Percentiles rank a stretch among this genome's conserved stretches.
phyloP scores from a whole-genome alignment of 2,888 invertebrate species.

The Acleris holmiana region DNA sequence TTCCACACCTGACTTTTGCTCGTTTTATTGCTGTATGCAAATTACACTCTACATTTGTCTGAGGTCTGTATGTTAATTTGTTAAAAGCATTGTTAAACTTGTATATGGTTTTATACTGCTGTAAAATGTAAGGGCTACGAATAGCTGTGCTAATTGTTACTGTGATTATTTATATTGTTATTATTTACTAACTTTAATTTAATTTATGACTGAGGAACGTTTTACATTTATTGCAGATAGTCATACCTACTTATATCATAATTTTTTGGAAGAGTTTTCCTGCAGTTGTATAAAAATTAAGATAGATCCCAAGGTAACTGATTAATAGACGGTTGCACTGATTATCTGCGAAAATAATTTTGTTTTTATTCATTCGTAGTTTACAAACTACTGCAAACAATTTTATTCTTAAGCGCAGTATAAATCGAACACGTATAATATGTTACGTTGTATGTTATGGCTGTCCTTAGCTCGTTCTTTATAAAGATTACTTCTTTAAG shows the following conservation, averaged over 20 bases:
- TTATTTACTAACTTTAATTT: no score
- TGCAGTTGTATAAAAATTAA: no score
- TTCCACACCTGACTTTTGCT: constrained; percentile 59
- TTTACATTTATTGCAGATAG: no score
- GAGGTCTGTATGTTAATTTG: constrained; percentile 36
- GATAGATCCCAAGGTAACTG: no score
- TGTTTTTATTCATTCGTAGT: no score
- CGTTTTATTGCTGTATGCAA: constrained; percentile 56
- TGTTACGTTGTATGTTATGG: not conserved
- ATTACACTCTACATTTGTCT: constrained; percentile 49
- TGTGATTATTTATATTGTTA: constrained; percentile 16
- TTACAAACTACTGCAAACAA: no score
- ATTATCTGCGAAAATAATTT: no score
- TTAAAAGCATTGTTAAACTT: constrained; percentile 21
- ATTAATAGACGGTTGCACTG: no score
- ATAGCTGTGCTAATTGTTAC: constrained; percentile 30
- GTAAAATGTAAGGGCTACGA: constrained; percentile 23
- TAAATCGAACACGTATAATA: not conserved
- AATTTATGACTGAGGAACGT: no score
- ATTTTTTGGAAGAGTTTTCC: no score
- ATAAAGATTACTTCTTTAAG: constrained; percentile 49
- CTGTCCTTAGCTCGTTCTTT: constrained; percentile 38
- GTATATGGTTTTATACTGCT: constrained; percentile 27
- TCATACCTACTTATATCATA: no score
- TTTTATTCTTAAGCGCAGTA: no score